phyloP scores from a whole-genome alignment of 2,797 vertebrate genomes.

The Chaetodon trifasciatus region DNA sequence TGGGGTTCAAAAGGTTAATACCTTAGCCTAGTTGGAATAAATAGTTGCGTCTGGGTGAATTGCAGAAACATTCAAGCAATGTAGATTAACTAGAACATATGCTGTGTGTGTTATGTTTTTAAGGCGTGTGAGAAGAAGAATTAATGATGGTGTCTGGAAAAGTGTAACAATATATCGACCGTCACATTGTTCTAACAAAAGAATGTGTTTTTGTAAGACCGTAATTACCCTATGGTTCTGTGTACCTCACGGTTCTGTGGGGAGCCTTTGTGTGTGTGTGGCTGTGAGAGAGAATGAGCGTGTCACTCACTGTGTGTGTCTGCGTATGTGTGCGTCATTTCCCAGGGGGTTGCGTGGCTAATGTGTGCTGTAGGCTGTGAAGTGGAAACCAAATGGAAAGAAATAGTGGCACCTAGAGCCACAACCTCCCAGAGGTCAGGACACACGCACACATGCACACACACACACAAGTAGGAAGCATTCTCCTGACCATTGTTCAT shows the following conservation, averaged over 20 bases:
- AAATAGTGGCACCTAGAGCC: conserved; percentile 63
- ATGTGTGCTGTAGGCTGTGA: conserved; percentile 78
- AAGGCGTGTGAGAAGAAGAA: background rate
- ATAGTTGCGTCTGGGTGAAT: too few species aligned
- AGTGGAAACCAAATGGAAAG: conserved; percentile 73
- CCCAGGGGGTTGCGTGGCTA: conserved; percentile 66
- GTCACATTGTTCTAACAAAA: conserved; percentile 15
- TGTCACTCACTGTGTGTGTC: conserved; percentile 22
- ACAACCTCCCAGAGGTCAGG: conserved; percentile 61
- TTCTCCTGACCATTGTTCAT: background rate
- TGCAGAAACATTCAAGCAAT: too few species aligned
- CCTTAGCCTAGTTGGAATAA: too few species aligned
- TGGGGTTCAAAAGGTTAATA: too few species aligned
- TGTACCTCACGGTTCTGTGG: conserved; percentile 18
- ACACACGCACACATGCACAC: conserved; percentile 24
- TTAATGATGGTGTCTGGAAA: background rate
- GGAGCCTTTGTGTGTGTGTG: background rate
- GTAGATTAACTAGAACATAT: too few species aligned
- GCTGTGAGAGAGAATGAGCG: conserved; percentile 5
- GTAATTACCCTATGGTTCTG: conserved; percentile 14
- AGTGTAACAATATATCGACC: conserved; percentile 9
- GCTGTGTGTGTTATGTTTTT: too few species aligned
- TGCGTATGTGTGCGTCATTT: conserved; percentile 37
- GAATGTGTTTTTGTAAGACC: conserved; percentile 23
- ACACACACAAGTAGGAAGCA: background rate